These are phyloP conservation scores for Atta texana DNA, from an alignment of 1,140 invertebrate genomes.

Conservation along the genomic window DNA sequence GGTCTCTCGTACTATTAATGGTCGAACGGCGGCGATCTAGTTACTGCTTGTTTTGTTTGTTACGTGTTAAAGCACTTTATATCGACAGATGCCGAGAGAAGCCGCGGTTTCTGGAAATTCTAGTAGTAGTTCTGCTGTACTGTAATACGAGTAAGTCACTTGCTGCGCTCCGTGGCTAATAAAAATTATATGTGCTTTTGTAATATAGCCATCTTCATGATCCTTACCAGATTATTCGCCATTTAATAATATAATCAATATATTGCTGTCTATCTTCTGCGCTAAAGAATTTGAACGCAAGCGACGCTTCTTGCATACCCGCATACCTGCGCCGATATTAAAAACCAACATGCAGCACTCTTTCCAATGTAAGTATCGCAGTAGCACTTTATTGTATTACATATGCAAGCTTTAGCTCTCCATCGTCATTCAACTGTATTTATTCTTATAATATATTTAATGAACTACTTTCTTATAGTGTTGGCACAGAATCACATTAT, in stretches of 20 bases:
- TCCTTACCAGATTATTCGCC: conserved; percentile 37
- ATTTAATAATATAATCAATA: conserved; percentile 57
- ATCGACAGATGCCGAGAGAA: conserved; percentile 16
- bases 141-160: conserved; percentile 32
- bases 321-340: conserved; percentile 70
- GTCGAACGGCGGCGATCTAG: conserved; percentile 42
- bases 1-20: not conserved
- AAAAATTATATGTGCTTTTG: conserved; percentile 60
- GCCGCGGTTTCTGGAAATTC: conserved; percentile 6
- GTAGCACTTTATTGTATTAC: conserved; percentile 76
- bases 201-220: conserved; percentile 54
- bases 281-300: conserved; percentile 63
- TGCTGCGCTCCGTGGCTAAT: conserved; percentile 47
- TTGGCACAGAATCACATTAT: conserved; percentile 9
- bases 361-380: conserved; percentile 77
- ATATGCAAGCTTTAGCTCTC: conserved; percentile 74
- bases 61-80: conserved; percentile 33
- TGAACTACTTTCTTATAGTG: conserved; percentile 33
- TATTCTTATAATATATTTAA: conserved; percentile 33
- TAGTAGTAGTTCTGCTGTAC: conserved; percentile 19
- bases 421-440: conserved; percentile 33
- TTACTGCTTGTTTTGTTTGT: conserved; percentile 34
- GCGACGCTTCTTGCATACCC: conserved; percentile 58
- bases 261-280: conserved; percentile 56
- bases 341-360: conserved; percentile 74